A percentile compares a stretch with the other conserved stretches of the same genome.
Conservation (phyloP, 1,140 invertebrate species). For the Marisa cornuarietis region DNA sequence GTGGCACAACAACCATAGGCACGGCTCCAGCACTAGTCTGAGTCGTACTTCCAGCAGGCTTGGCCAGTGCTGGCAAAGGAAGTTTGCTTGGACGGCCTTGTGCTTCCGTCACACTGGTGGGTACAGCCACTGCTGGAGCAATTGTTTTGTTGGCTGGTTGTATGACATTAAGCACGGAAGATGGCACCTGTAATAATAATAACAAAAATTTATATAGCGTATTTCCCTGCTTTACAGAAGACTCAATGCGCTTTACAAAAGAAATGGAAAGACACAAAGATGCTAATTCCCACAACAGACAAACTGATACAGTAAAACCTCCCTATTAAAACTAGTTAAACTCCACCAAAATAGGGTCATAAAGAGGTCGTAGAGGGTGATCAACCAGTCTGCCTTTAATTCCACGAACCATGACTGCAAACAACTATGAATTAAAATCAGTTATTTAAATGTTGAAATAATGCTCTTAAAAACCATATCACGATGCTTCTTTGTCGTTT, state of each 20-base stretch:
- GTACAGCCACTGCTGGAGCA: not conserved
- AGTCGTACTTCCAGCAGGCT: not conserved
- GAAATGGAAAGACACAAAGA: too few relatives aligned
- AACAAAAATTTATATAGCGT: too few relatives aligned
- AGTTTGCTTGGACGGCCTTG: constrained; percentile 11
- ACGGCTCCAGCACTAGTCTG: not conserved
- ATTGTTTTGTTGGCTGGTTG: not conserved
- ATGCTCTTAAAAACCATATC: not conserved
- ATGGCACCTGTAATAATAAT: not conserved
- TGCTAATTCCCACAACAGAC: too few relatives aligned
- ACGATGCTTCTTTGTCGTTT: too few relatives aligned
- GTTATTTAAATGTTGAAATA: too few relatives aligned
- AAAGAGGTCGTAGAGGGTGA: too few relatives aligned
- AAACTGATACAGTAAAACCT: not conserved
- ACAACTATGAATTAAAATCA: too few relatives aligned
- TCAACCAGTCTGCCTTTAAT: too few relatives aligned
- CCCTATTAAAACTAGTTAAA: not conserved
- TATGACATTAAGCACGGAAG: not conserved
- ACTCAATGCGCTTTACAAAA: too few relatives aligned
- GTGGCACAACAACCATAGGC: constrained; percentile 16
- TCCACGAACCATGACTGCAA: too few relatives aligned
- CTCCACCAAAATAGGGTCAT: too few relatives aligned
- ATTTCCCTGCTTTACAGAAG: too few relatives aligned
- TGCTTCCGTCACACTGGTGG: not conserved
- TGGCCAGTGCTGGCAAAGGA: constrained; percentile 8